A percentile compares a stretch with the other conserved stretches of the same genome.
These are phyloP conservation scores for Syndactyla subalaris DNA, from an alignment of 2,797 vertebrate genomes.

Conservation along the genomic window DNA sequence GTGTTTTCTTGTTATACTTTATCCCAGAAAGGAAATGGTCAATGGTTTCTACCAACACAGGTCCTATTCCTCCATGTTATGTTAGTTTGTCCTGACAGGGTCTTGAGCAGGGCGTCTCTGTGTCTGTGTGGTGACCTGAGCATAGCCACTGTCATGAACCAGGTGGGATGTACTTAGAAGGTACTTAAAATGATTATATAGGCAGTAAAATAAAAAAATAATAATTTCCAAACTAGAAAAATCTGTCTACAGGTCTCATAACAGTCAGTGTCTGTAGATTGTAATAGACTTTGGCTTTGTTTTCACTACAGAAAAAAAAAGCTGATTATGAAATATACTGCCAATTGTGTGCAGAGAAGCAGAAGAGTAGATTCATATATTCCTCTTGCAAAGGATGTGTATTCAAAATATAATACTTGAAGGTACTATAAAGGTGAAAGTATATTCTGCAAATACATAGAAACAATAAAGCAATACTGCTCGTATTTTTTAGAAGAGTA, in stretches of 20 bases:
- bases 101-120: background rate
- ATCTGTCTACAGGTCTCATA: background rate
- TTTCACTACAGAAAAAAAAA: background rate
- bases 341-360: background rate
- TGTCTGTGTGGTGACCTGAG: background rate
- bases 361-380: background rate
- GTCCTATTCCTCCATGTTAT: background rate
- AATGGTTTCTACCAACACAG: background rate
- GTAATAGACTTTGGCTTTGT: background rate
- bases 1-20: background rate
- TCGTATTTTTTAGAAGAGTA: background rate
- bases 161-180: background rate
- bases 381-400: background rate
- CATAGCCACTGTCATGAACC: rapidly evolving
- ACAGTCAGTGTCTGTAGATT: background rate
- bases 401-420: background rate
- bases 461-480: background rate
- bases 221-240: background rate
- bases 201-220: background rate
- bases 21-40: background rate
- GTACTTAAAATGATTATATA: background rate
- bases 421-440: background rate
- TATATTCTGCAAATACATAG: background rate
- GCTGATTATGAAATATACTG: background rate
- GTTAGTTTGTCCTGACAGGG: background rate